A percentile compares a stretch with the other conserved stretches of the same genome.
These are phyloP conservation scores for Gorsachius magnificus DNA, from an alignment of 2,797 vertebrate genomes.

Conservation along the genomic window DNA sequence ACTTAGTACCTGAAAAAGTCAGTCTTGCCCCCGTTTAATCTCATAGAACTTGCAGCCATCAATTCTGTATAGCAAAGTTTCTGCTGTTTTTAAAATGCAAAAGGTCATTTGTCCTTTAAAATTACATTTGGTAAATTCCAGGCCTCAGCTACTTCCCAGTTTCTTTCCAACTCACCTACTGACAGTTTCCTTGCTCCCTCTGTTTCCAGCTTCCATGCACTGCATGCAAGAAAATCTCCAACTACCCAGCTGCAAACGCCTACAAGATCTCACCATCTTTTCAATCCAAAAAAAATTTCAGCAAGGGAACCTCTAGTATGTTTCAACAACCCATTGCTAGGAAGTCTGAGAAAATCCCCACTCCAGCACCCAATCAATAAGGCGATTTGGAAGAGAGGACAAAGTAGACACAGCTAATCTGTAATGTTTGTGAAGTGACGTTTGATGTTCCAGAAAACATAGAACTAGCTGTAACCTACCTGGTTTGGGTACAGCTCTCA, in stretches of 20 bases:
- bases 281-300: conserved; percentile 77
- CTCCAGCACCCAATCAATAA: conserved; percentile 84
- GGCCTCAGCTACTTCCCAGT: neutral
- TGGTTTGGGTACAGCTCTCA: neutral
- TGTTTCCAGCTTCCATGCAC: conserved; percentile 61
- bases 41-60: neutral
- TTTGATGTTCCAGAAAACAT: neutral
- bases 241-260: conserved; percentile 75
- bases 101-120: neutral
- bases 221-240: conserved; percentile 25
- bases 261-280: conserved; percentile 77
- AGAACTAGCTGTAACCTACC: neutral
- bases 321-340: conserved; percentile 78
- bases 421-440: neutral
- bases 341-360: conserved; percentile 56
- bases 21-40: neutral
- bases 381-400: neutral
- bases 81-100: neutral
- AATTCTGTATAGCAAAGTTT: neutral
- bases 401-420: neutral
- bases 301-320: conserved; percentile 76
- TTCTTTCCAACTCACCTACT: neutral
- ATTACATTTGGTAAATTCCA: neutral
- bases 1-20: neutral
- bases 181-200: neutral